phyloP scores from a whole-genome alignment of 2,888 invertebrate species.

The Erebia ligea region DNA sequence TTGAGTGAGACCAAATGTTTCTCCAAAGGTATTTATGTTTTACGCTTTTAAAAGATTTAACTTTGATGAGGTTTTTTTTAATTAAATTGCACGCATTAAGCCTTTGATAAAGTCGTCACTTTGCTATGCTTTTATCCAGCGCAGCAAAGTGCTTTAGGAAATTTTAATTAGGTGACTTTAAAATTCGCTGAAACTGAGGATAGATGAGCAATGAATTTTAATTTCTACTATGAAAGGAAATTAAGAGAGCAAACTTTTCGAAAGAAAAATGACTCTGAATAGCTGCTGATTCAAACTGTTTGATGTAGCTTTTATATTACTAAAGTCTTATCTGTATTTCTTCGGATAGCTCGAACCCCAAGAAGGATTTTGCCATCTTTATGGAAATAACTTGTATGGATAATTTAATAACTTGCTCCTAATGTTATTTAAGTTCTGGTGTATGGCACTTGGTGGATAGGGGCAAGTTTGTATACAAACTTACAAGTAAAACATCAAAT shows the following conservation, averaged over 20 bases:
- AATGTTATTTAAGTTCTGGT: no score
- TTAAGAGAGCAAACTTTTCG: constrained; percentile 10
- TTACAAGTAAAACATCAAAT: no score
- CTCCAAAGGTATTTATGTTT: constrained; percentile 31
- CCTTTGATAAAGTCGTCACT: not conserved
- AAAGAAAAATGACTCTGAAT: not conserved
- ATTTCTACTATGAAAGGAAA: constrained; percentile 24
- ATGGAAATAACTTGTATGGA: no score
- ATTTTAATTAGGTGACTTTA: constrained; percentile 35
- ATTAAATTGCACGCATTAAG: constrained; percentile 22
- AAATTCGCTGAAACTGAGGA: constrained; percentile 25
- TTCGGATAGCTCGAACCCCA: not conserved
- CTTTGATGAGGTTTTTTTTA: constrained; percentile 2
- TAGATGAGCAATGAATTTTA: constrained; percentile 14
- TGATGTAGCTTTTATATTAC: constrained; percentile 6
- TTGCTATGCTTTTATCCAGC: constrained; percentile 19
- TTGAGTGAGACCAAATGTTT: constrained; percentile 34
- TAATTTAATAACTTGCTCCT: no score
- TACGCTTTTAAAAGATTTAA: constrained; percentile 4
- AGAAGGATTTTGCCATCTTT: no score
- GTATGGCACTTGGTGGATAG: no score
- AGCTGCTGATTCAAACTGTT: not conserved
- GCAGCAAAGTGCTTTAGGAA: constrained; percentile 27
- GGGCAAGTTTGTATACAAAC: no score
- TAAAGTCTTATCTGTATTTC: not conserved